phyloP scores from a whole-genome alignment of 1,140 invertebrate genomes.

The Zaprionus africanus region DNA sequence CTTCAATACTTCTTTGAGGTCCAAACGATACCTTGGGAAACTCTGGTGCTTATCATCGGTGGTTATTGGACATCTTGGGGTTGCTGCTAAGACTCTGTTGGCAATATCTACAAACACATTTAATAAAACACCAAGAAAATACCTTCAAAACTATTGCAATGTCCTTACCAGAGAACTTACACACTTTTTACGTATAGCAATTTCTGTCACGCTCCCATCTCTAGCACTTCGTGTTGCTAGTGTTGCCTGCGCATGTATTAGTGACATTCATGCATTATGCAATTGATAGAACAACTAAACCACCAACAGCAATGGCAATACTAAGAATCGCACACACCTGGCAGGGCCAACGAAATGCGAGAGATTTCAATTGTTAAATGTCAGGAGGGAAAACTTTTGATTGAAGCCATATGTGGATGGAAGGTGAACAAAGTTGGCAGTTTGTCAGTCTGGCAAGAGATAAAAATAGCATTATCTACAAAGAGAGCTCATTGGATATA shows the following conservation, averaged over 20 bases:
- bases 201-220: slow-evolving; percentile 12
- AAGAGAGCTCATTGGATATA: background rate
- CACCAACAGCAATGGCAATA: slow-evolving; percentile 38
- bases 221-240: background rate
- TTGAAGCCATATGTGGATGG: slow-evolving; percentile 7
- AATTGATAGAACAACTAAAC: slow-evolving; percentile 46
- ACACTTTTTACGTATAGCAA: background rate
- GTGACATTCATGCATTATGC: slow-evolving; percentile 70
- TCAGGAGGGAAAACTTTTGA: slow-evolving; percentile 22
- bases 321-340: slow-evolving; percentile 43
- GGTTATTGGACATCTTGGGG: too few species aligned
- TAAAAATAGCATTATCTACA: background rate
- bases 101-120: too few species aligned
- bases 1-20: too few species aligned
- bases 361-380: slow-evolving; percentile 47
- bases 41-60: too few species aligned
- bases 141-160: too few species aligned
- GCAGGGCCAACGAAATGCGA: slow-evolving; percentile 26
- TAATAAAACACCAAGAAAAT: too few species aligned
- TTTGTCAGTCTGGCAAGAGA: background rate
- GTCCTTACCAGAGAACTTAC: too few species aligned
- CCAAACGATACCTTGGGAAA: too few species aligned
- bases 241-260: slow-evolving; percentile 23
- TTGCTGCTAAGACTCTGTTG: too few species aligned
- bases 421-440: background rate